Evolutionary conservation across 2,888 invertebrate genomes (phyloP), one percentile per base, ranked within the genome.

Genomic region (Caradrina kadenii): DNA sequence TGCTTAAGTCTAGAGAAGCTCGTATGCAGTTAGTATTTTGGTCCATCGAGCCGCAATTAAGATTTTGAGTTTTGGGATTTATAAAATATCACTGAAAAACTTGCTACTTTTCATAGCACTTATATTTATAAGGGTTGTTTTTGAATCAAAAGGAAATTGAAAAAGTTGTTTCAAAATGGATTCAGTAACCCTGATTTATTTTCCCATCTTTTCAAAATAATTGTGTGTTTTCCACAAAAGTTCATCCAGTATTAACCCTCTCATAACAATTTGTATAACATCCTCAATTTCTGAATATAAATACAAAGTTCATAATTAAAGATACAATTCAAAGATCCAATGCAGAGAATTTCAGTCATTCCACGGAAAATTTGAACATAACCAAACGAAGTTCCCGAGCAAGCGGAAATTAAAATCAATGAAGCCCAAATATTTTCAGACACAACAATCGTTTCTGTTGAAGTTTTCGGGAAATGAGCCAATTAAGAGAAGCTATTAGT

Each of bases 381-480:
- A 79, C 22, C 60, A 31, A 71, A 75, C 54, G 19, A 54, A 70
- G 35, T 68, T 69, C 54, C n/a, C 39, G 31, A 66, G 62, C 19
- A 56, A 55, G 55, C 39, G 52, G 70, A 63, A 80, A 77, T 81
- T 80, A 69, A 81, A 74, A 80, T 80, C 70, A 69, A 63, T 69
- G 49, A 21, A 61, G 35, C 53, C 26, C 50, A 70, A 70, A 80
- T 70, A 68, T 70, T 77, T 77, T 73, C 66, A 69, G 67, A 63
- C 56, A 55, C 35, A 79, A 72, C 72, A 67, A 69, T 66, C 61
- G 58, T 76, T 53, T 59, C 52, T 45, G 68, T 52, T 64, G 50
- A 64, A 68, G 53, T 64, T 60, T 55, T 19, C 48, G 48, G 58
- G 68, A 59, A 78, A 78, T 53, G 50, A 50, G 60, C 63, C 66